These are phyloP conservation scores for Drosophila sordidula DNA, from an alignment of 2,888 invertebrate genomes.

Conservation along the genomic window DNA sequence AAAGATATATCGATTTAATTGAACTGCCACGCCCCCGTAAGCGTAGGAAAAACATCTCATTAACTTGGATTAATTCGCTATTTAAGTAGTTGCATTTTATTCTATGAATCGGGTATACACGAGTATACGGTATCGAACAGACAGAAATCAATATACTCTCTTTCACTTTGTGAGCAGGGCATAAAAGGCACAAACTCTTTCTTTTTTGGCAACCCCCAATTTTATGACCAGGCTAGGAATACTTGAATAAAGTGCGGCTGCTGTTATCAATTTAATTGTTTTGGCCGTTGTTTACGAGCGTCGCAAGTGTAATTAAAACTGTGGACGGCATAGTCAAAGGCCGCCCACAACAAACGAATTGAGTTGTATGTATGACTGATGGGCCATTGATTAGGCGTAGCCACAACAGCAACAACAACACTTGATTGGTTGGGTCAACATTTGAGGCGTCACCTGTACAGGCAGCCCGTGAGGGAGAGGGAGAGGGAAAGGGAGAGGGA, in stretches of 20 bases:
- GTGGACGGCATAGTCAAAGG: constrained; percentile 17
- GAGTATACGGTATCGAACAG: too few relatives aligned
- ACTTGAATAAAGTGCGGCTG: constrained; percentile 11
- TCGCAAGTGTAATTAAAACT: constrained; percentile 46
- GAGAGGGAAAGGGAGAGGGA: background rate
- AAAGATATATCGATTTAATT: too few relatives aligned
- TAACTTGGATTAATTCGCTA: background rate
- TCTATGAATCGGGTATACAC: too few relatives aligned
- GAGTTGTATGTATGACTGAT: constrained; percentile 26
- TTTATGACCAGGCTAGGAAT: constrained; percentile 28
- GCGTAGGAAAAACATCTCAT: background rate
- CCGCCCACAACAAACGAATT: constrained; percentile 6
- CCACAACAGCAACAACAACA: constrained; percentile 6
- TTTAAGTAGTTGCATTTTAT: background rate
- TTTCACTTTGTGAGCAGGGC: background rate
- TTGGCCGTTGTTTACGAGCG: constrained; percentile 29
- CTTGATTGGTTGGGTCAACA: constrained; percentile 40
- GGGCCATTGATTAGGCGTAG: constrained; percentile 32
- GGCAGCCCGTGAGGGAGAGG: constrained; percentile 4
- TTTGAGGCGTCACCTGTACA: constrained; percentile 49
- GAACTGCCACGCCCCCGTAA: too few relatives aligned
- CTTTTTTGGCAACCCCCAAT: constrained; percentile 6
- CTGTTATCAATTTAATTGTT: constrained; percentile 36
- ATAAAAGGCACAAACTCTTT: background rate
- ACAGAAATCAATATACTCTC: background rate